Percentiles rank a stretch among this genome's conserved stretches.
Conservation (phyloP, 2,113 vertebrate genomes). For the Canis aureus region DNA sequence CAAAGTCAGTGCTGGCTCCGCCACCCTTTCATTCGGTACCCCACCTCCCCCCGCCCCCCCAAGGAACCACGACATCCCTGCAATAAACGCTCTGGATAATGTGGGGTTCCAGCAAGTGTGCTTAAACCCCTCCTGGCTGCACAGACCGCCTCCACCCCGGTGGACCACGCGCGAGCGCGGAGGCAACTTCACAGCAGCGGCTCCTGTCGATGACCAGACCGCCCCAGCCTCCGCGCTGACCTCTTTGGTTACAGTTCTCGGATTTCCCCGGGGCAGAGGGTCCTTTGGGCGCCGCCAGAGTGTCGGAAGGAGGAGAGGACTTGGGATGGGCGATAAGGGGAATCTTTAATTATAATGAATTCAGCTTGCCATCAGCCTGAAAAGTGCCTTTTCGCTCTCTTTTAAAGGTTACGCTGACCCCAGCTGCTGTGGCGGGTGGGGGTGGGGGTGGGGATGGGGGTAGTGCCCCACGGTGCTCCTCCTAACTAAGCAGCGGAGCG, state of each 20-base stretch:
- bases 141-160: not conserved
- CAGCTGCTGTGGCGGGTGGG: not conserved
- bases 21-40: not conserved
- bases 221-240: not conserved
- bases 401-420: slow-evolving; percentile 23
- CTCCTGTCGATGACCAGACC: not conserved
- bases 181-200: not conserved
- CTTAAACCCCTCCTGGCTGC: no score
- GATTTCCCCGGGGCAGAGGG: not conserved
- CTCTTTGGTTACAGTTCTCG: not conserved
- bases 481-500: not conserved
- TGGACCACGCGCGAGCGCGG: not conserved
- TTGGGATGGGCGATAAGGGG: not conserved
- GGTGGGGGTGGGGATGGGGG: not conserved
- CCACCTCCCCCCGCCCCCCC: not conserved
- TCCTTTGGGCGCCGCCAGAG: not conserved
- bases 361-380: not conserved
- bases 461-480: not conserved
- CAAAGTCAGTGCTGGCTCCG: not conserved
- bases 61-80: not conserved
- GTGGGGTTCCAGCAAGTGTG: not conserved
- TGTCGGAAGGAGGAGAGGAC: not conserved
- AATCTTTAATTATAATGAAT: slow-evolving; percentile 5
- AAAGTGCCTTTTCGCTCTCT: slow-evolving; percentile 55
- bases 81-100: not conserved